Conservation (phyloP, 2,797 vertebrate species). For the Chaetophractus vellerosus region DNA sequence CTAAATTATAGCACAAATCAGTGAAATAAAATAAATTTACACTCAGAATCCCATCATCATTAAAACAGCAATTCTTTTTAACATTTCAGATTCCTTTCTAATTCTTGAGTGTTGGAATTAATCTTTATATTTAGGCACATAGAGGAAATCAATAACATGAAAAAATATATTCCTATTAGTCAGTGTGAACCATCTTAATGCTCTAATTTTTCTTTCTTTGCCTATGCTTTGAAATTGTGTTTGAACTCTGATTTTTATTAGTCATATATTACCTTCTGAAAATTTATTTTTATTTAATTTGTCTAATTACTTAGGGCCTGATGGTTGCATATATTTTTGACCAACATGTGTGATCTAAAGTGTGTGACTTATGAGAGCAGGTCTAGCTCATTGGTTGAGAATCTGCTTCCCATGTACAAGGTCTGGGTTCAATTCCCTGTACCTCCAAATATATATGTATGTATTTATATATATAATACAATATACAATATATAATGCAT, state of each 20-base stretch:
- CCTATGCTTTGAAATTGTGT: background rate
- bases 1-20: slow-evolving; percentile 29
- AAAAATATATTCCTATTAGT: background rate
- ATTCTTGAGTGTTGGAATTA: background rate
- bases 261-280: background rate
- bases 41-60: background rate
- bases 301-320: too few species aligned
- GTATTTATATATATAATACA: too few species aligned
- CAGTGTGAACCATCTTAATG: background rate
- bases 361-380: too few species aligned
- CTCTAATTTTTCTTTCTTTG: background rate
- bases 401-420: too few species aligned
- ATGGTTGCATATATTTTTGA: too few species aligned
- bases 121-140: background rate
- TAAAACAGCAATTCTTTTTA: background rate
- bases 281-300: background rate
- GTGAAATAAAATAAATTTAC: background rate
- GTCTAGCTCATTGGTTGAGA: too few species aligned
- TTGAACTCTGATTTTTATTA: slow-evolving; percentile 13
- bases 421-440: too few species aligned
- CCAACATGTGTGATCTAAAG: too few species aligned
- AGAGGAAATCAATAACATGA: background rate
- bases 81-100: background rate
- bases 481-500: too few species aligned
- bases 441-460: too few species aligned